Evolutionary conservation across 23 tunicate species (phyloP), one percentile per base, ranked within the genome.

Genomic region (Clavelina lepadiformis): DNA sequence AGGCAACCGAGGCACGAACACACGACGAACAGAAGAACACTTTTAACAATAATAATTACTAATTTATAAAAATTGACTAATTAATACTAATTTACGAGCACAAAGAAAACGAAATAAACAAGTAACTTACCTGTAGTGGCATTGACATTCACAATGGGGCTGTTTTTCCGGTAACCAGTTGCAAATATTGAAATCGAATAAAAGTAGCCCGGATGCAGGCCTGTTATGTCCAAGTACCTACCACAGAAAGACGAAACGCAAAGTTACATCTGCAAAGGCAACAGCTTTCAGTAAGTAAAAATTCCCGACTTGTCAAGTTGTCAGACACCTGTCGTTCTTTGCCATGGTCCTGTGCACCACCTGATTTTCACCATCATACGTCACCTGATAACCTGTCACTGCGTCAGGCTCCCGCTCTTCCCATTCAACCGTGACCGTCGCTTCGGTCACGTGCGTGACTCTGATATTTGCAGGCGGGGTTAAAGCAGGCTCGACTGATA

Each of bases 301-400:
- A n/a, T 15, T 8, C 49, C 11, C 15, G 49, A 41, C 49, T 41
- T 8, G 13, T 41, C 15, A 8, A 15, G 13, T 54, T 20, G 23
- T 13, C 24, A 54, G 8, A 54, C 5, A 65, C 71, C 71, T 65
- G 55, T 65, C 71, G 38, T 65, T 45, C 33, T 37, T 65, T 2
- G 71, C 71, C 71, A 65, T 26, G 5, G 55, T 20, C 2, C 41
- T 65, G 22, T 28, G 33, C 3, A 26, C 27, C 28, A 28, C 28
- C 18, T 65, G 25, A 22, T 44, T 65, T 22, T 3, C 75, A 30
- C 54, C 58, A 0, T 28, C 33, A 35, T 38, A 67, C 0, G 66
- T 41, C 4, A 77, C 54, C 36, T 77, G 34, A 38, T 80, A 80
- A 15, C 87, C 87, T 35, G 87, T 80, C 21, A 80, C 87, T 2